Conservation (phyloP, 2,888 invertebrate species). For the Lithophane leautieri region DNA sequence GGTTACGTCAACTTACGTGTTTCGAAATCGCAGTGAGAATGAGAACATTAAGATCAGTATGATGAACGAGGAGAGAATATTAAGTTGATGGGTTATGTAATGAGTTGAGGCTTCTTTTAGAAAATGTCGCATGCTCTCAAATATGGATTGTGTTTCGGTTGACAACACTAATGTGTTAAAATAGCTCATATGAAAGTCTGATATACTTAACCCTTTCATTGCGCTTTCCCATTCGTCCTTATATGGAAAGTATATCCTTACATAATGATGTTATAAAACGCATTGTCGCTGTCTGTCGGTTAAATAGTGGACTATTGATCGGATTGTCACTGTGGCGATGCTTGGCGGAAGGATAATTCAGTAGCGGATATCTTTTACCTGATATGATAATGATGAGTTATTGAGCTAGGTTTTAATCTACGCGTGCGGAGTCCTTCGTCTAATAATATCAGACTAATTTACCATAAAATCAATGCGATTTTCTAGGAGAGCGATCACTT, state of each 20-base stretch:
- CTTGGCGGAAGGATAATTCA: not conserved
- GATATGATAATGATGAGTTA: not conserved
- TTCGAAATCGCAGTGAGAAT: conserved; percentile 55
- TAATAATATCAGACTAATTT: conserved; percentile 26
- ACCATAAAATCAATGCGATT: conserved; percentile 38
- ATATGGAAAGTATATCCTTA: conserved; percentile 25
- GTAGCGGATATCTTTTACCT: not conserved
- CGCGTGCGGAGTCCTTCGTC: not conserved
- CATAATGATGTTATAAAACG: conserved; percentile 3
- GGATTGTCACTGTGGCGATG: not conserved
- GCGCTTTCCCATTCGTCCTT: conserved; percentile 9
- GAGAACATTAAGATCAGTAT: conserved; percentile 50
- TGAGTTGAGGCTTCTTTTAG: conserved; percentile 16
- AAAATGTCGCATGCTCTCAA: conserved; percentile 21
- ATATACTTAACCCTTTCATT: conserved; percentile 23
- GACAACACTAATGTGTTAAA: conserved; percentile 11
- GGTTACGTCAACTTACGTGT: conserved; percentile 55
- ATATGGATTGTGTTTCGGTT: conserved; percentile 25
- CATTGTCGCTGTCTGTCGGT: not conserved
- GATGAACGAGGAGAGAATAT: conserved; percentile 46
- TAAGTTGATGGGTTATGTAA: conserved; percentile 44
- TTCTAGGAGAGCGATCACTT: conserved; percentile 41
- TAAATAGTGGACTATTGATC: not conserved
- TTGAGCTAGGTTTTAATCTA: not conserved
- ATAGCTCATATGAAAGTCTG: conserved; percentile 13